phyloP scores from a whole-genome alignment of 2,888 invertebrate species.

The Oscheius sp. region DNA sequence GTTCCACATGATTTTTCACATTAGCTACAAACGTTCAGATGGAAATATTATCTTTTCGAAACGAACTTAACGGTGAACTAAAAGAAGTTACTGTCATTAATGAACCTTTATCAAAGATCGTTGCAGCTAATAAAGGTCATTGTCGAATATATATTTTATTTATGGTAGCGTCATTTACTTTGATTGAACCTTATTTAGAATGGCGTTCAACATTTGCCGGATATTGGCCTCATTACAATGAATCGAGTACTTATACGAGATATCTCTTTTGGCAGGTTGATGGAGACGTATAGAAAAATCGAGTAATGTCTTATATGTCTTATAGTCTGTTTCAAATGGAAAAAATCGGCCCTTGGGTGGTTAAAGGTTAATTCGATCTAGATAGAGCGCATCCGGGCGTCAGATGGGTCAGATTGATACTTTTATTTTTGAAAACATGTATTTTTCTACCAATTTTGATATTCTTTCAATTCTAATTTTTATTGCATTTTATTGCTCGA shows the following conservation, averaged over 20 bases:
- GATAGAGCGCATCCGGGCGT: too few relatives aligned
- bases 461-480: too few relatives aligned
- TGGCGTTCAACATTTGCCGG: neutral
- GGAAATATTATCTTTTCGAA: neutral
- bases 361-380: too few relatives aligned
- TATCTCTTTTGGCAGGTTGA: neutral
- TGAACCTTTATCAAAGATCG: neutral
- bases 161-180: neutral
- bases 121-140: neutral
- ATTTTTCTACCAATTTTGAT: too few relatives aligned
- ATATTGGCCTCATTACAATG: neutral
- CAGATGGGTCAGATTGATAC: too few relatives aligned
- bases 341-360: too few relatives aligned
- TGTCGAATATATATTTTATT: neutral
- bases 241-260: neutral
- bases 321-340: too few relatives aligned
- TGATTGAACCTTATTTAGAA: neutral
- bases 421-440: too few relatives aligned
- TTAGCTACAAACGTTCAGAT: neutral
- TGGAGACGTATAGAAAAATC: neutral
- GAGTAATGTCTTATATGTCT: neutral
- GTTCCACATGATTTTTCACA: neutral
- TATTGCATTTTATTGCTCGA: too few relatives aligned
- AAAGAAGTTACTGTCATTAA: neutral
- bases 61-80: neutral